phyloP scores from a whole-genome alignment of 64 coral and sea anemone genomes.

The Stichodactyla mertensii region DNA sequence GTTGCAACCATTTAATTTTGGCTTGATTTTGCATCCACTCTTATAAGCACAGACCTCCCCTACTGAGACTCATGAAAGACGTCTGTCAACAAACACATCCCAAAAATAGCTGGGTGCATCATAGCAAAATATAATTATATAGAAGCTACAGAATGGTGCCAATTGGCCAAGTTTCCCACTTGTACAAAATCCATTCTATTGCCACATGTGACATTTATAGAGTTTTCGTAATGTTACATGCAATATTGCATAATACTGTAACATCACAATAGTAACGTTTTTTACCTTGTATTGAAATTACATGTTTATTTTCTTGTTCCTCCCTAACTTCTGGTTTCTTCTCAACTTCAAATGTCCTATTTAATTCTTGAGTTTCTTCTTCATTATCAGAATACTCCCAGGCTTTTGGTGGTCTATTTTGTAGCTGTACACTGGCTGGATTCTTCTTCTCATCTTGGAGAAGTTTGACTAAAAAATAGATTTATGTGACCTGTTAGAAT shows the following conservation, averaged over 20 bases:
- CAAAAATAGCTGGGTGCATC: too few species aligned
- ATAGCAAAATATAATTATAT: too few species aligned
- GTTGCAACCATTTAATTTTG: too few species aligned
- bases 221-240: not conserved
- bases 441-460: constrained; percentile 29
- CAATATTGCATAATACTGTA: not conserved
- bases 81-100: too few species aligned
- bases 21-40: too few species aligned
- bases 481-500: not conserved
- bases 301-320: not conserved
- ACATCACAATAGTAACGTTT: not conserved
- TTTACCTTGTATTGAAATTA: not conserved
- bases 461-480: constrained; percentile 4
- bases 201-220: not conserved
- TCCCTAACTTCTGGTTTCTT: not conserved
- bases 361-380: not conserved
- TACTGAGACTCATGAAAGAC: too few species aligned
- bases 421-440: not conserved
- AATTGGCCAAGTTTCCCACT: not conserved
- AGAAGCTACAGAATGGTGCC: too few species aligned
- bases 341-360: not conserved
- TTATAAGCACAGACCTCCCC: too few species aligned
- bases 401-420: not conserved
- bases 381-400: constrained; percentile 34
- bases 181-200: not conserved